A percentile compares a stretch with the other conserved stretches of the same genome.
phyloP scores from a whole-genome alignment of 2,797 vertebrate genomes.

The Myiotriccus ornatus region DNA sequence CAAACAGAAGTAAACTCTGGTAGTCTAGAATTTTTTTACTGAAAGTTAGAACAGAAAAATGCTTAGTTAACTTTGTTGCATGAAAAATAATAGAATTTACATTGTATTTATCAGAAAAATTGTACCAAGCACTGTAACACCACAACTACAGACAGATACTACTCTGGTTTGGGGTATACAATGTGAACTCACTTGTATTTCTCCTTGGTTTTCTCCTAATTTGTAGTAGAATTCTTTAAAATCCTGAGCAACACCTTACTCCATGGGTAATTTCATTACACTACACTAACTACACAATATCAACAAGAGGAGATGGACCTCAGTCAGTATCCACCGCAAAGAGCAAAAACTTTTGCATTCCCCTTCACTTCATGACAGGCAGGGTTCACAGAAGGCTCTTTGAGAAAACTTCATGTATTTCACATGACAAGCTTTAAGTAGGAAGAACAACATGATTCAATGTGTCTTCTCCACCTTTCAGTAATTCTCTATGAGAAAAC shows the following conservation, averaged over 20 bases:
- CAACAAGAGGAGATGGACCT: not conserved
- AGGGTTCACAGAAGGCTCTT: not conserved
- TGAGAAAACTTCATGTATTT: not conserved
- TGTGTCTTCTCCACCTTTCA: not conserved
- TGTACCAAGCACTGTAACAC: not conserved
- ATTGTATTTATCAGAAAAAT: not conserved
- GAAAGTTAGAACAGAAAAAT: not conserved
- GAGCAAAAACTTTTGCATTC: not conserved
- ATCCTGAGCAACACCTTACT: not conserved
- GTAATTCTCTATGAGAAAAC: not conserved
- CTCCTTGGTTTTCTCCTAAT: not conserved
- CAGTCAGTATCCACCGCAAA: not conserved
- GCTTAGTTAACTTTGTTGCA: not conserved
- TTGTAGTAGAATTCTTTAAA: not conserved
- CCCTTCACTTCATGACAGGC: not conserved
- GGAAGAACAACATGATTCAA: not conserved
- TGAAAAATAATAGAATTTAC: not conserved
- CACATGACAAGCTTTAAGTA: not conserved
- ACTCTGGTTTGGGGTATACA: not conserved
- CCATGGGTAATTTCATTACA: rapidly evolving
- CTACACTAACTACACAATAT: not conserved
- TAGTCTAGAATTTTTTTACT: not conserved
- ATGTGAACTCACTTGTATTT: not conserved
- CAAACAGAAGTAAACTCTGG: not conserved
- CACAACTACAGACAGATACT: not conserved